Percentiles rank a stretch among this genome's conserved stretches.
Conservation (phyloP, 2,797 vertebrate genomes). For the Acipenser transmontanus region DNA sequence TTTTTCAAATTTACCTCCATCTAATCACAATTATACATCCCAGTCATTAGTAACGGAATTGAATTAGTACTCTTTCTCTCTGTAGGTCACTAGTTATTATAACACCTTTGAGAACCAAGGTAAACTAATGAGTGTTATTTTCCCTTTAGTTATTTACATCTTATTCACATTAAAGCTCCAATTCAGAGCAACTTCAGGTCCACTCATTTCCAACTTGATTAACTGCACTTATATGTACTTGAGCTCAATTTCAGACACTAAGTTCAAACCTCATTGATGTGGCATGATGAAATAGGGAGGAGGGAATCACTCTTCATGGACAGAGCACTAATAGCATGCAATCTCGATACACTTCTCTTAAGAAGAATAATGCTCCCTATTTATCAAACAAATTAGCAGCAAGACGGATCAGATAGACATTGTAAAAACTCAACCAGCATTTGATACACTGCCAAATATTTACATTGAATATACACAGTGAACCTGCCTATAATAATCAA, state of each 20-base stretch:
- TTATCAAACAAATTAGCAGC: constrained; percentile 49
- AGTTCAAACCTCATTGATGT: constrained; percentile 22
- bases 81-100: constrained; percentile 4
- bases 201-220: constrained; percentile 40
- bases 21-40: too few species aligned
- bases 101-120: constrained; percentile 20
- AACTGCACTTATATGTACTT: constrained; percentile 30
- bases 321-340: constrained; percentile 46
- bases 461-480: constrained; percentile 38
- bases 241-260: constrained; percentile 17
- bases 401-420: constrained; percentile 29
- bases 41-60: too few species aligned
- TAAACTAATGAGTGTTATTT: constrained; percentile 15
- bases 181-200: constrained; percentile 5
- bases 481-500: constrained; percentile 23
- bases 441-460: constrained; percentile 54
- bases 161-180: background rate
- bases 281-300: constrained; percentile 32
- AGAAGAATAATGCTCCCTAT: constrained; percentile 31
- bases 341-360: constrained; percentile 41
- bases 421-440: constrained; percentile 40
- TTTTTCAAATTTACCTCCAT: too few species aligned
- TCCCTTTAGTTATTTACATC: constrained; percentile 18
- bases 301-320: constrained; percentile 32
- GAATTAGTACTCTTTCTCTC: background rate